These are phyloP conservation scores for Elymnias hypermnestra DNA, from an alignment of 1,140 invertebrate genomes.

Conservation along the genomic window DNA sequence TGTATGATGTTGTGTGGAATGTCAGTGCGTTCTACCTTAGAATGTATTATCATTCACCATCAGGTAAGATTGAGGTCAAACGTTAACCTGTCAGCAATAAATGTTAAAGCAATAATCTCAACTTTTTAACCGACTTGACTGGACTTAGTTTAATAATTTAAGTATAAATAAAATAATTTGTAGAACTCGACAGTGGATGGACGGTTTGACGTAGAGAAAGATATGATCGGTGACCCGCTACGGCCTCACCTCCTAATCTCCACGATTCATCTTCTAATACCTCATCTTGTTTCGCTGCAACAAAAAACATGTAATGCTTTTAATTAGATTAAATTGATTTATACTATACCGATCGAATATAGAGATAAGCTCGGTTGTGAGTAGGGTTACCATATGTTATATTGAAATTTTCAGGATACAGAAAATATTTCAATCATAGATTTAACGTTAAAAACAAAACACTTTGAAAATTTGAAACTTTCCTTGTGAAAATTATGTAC, in stretches of 20 bases:
- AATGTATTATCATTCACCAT: too few relatives aligned
- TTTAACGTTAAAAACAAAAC: background rate
- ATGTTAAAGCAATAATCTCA: too few relatives aligned
- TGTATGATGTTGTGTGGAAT: too few relatives aligned
- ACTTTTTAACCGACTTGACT: too few relatives aligned
- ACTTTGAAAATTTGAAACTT: too few relatives aligned
- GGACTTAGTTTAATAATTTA: background rate
- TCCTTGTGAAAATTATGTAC: too few relatives aligned
- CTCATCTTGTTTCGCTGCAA: conserved; percentile 66
- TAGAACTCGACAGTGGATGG: conserved; percentile 58
- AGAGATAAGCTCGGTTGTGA: conserved; percentile 35
- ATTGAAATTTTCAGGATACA: background rate
- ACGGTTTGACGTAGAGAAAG: conserved; percentile 60
- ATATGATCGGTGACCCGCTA: conserved; percentile 69
- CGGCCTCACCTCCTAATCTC: conserved; percentile 62
- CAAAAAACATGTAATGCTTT: conserved; percentile 74
- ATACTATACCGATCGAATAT: conserved; percentile 57
- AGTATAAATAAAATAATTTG: conserved; percentile 63
- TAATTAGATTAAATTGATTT: conserved; percentile 76
- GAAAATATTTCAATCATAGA: background rate
- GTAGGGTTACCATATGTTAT: background rate
- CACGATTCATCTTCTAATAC: conserved; percentile 68
- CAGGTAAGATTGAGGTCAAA: too few relatives aligned
- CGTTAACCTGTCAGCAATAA: too few relatives aligned
- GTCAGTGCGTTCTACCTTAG: too few relatives aligned